Conservation (phyloP, 2,888 invertebrate species). For the Spodoptera exigua region DNA sequence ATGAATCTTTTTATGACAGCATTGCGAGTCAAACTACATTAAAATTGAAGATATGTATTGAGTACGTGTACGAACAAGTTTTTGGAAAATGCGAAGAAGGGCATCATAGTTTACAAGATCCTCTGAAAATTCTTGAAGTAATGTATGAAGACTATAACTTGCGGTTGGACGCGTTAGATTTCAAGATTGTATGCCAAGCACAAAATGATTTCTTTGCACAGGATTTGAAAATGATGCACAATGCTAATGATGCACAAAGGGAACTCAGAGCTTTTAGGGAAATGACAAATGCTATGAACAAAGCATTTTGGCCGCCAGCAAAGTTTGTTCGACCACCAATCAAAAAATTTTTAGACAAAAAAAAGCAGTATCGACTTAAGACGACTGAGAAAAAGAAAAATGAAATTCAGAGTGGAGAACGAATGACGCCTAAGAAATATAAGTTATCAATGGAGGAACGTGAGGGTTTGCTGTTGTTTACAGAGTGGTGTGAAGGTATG, state of each 20-base stretch:
- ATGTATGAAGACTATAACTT: conserved; percentile 85
- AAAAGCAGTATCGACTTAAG: conserved; percentile 68
- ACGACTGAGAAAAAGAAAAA: conserved; percentile 68
- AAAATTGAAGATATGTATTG: conserved; percentile 84
- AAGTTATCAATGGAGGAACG: conserved; percentile 77
- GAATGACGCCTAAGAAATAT: conserved; percentile 67
- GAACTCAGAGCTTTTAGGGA: conserved; percentile 81
- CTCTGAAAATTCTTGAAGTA: conserved; percentile 85
- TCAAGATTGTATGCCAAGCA: conserved; percentile 82
- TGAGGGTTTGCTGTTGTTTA: conserved; percentile 78
- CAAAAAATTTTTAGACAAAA: conserved; percentile 76
- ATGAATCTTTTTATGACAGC: conserved; percentile 79
- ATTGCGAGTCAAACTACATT: conserved; percentile 80
- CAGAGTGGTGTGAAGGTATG: conserved; percentile 83
- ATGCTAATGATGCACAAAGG: conserved; percentile 81
- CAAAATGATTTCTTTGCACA: conserved; percentile 81
- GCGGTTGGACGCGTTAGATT: conserved; percentile 80
- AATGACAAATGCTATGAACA: conserved; percentile 85
- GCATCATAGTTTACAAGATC: conserved; percentile 80
- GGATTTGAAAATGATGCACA: conserved; percentile 82
- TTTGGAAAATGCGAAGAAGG: conserved; percentile 86
- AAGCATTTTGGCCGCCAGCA: conserved; percentile 80
- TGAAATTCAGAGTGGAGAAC: conserved; percentile 58
- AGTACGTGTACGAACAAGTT: conserved; percentile 84
- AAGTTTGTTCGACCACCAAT: conserved; percentile 74